A percentile compares a stretch with the other conserved stretches of the same genome.
These are phyloP conservation scores for Struthio camelus DNA, from an alignment of 2,113 vertebrate species.

Conservation along the genomic window DNA sequence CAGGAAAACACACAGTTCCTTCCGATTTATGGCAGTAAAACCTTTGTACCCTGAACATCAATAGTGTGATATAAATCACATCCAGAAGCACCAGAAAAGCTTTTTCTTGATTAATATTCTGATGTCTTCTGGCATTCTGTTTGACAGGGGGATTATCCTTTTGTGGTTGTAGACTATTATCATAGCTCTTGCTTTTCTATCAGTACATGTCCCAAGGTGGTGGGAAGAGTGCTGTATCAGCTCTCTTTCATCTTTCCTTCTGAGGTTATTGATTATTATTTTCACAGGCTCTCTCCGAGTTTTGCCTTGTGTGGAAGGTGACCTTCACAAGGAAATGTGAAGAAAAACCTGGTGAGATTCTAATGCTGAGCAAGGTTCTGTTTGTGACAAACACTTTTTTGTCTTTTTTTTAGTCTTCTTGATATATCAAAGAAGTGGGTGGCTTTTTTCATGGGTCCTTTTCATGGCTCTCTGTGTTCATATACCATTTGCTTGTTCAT, in stretches of 20 bases:
- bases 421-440: not conserved
- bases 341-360: not conserved
- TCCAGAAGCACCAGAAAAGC: not conserved
- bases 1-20: not conserved
- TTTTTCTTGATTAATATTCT: constrained; percentile 30
- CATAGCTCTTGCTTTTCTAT: not conserved
- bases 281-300: not conserved
- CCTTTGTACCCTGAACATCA: not conserved
- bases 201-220: not conserved
- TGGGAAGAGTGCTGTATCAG: not conserved
- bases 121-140: not conserved
- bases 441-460: not conserved
- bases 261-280: not conserved
- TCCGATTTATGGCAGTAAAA: not conserved
- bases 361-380: not conserved
- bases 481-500: not conserved
- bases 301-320: not conserved
- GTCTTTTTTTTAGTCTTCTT: not conserved
- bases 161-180: not conserved
- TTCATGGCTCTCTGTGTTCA: not conserved
- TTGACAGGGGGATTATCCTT: constrained; percentile 32
- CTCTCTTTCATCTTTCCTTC: not conserved
- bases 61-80: not conserved
- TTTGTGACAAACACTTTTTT: not conserved
- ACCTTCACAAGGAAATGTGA: not conserved